Base-by-base conservation (phyloP, 2,113 vertebrate species). In the Urocynchramus pylzowi region DNA sequence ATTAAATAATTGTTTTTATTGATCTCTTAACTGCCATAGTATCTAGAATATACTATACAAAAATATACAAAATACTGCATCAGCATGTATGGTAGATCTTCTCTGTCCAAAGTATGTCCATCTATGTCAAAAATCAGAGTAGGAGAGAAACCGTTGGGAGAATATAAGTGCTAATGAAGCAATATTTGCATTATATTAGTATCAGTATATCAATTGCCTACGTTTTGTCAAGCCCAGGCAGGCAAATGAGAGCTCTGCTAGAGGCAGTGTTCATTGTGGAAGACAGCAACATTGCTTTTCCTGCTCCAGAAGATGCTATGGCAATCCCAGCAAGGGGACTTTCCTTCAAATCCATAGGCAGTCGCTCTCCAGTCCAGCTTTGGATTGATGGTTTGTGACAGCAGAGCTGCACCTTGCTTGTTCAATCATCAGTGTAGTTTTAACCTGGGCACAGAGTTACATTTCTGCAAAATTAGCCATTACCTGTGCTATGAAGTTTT, bases 281-380 rank as follows among this genome's bases (percentile, higher is more conserved):
- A 83, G 47, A 26, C 21, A 41, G 9, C 30, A 76, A 11, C 0
- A 0, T 44, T 1, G 0, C 13, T 65, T 87, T 81, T 56, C 42
- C 24, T 78, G 10, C 14, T 73, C 20, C n/a, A 57, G 42, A 45
- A 65, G 45, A 10, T 69, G 13, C 64, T 37, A 24, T 81, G 81
- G 42, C 37, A 27, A 26, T 56, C 21, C 23, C 45, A 74, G 53
- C 16, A 41, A 49, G 30, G 1, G 2, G 9, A 16, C 17, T 56
- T 68, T 8, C 10, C 59, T 84, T 70, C n/a, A 17, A 18, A 45
- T 31, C 31, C 19, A 3, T 59, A 70, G 60, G 5, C 20, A 41
- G 21, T 30, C 54, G 49, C 22, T 81, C 59, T 45, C 44, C 13
- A 45, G 35, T 37, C 64, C 44, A 57, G 11, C 28, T 75, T 53